Evolutionary conservation across 2,888 invertebrate genomes (phyloP).

Genomic region (Nysson spinosus): DNA sequence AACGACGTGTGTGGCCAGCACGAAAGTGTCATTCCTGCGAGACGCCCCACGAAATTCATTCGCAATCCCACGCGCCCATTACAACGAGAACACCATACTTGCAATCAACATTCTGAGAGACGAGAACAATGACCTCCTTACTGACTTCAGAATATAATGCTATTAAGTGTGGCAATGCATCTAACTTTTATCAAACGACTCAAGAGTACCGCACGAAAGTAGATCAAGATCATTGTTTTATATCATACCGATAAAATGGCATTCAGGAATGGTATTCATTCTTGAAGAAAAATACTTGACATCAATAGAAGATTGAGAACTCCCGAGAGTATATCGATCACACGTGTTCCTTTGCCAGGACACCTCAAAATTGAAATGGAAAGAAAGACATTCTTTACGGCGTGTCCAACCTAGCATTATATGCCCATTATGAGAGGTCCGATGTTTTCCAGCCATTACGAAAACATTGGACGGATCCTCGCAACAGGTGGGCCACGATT

Average conservation of each 20-base stretch:
- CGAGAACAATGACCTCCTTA: constrained; percentile 22
- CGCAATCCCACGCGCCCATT: constrained; percentile 67
- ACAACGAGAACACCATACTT: constrained; percentile 42
- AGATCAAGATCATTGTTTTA: constrained; percentile 11
- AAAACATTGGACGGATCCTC: constrained; percentile 44
- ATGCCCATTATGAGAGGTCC: constrained; percentile 44
- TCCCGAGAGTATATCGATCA: background rate
- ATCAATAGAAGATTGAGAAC: too few relatives aligned
- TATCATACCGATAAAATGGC: too few relatives aligned
- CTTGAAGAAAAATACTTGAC: too few relatives aligned
- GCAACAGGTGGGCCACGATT: constrained; percentile 62
- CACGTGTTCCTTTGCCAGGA: too few relatives aligned
- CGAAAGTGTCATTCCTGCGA: constrained; percentile 26
- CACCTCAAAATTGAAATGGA: constrained; percentile 3
- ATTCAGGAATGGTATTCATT: too few relatives aligned
- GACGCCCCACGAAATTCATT: constrained; percentile 63
- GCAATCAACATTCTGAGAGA: constrained; percentile 34
- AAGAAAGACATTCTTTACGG: constrained; percentile 54
- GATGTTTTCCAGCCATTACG: constrained; percentile 48
- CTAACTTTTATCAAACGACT: constrained; percentile 7
- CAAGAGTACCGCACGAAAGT: constrained; percentile 1
- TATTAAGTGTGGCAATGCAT: constrained; percentile 33
- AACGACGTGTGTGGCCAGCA: constrained; percentile 65
- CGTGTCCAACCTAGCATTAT: constrained; percentile 47
- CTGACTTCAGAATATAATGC: constrained; percentile 32